Percentiles rank a stretch among this genome's conserved stretches.
Evolutionary conservation across 2,888 invertebrate species (phyloP).

Genomic region (Hecatera dysodea): DNA sequence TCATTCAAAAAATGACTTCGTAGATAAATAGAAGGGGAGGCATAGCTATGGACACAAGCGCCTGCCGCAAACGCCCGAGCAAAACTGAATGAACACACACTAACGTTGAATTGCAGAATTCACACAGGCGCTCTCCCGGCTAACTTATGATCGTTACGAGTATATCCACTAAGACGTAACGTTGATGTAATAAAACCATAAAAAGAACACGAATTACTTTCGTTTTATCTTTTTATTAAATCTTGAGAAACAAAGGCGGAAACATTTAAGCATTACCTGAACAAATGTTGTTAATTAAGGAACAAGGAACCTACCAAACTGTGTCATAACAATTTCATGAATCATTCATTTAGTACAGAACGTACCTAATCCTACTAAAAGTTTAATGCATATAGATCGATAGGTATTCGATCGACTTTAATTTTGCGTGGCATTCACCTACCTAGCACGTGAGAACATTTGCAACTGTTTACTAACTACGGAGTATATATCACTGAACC

Average conservation of each 20-base stretch:
- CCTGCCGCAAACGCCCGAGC: conserved; percentile 74
- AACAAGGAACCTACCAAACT: no score
- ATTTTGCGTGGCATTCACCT: neutral
- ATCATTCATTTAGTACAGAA: neutral
- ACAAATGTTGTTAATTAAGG: neutral
- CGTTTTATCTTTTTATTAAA: conserved; percentile 10
- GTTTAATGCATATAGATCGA: conserved; percentile 6
- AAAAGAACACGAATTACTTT: conserved; percentile 30
- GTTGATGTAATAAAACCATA: conserved; percentile 15
- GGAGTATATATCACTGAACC: neutral
- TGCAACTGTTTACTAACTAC: conserved; percentile 13
- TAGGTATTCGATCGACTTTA: neutral
- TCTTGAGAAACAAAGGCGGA: neutral
- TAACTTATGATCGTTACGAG: conserved; percentile 61
- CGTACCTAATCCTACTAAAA: neutral
- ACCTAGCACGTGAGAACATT: conserved; percentile 46
- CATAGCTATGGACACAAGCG: conserved; percentile 61
- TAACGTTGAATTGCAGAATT: conserved; percentile 58
- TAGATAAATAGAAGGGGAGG: conserved; percentile 16
- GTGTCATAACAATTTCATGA: neutral
- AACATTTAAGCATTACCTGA: neutral
- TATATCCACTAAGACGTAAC: conserved; percentile 45
- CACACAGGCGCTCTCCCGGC: conserved; percentile 60
- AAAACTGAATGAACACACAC: conserved; percentile 74
- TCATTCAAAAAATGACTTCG: conserved; percentile 54